Evolutionary conservation across 2,888 invertebrate species (phyloP).

Genomic region (Sphecodes monilicornis): DNA sequence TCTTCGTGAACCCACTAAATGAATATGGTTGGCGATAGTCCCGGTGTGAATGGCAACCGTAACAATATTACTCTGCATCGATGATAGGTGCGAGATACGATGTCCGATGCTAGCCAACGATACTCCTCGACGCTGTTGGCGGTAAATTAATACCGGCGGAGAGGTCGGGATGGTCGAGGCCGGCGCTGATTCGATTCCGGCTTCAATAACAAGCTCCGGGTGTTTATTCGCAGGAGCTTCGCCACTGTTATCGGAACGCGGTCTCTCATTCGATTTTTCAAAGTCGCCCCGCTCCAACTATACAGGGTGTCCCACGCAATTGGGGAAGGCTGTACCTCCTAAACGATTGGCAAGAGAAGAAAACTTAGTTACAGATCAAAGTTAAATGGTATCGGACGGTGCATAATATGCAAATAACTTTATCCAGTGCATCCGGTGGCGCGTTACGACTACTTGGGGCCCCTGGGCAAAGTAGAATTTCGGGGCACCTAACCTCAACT

Average conservation of each 20-base stretch:
- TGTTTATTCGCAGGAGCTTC: slow-evolving; percentile 41
- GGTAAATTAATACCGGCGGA: slow-evolving; percentile 4
- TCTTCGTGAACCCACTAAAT: neutral
- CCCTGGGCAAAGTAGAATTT: no score
- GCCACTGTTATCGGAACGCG: neutral
- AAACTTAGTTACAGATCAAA: no score
- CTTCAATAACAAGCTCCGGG: slow-evolving; percentile 21
- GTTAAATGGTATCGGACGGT: no score
- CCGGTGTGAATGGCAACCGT: neutral
- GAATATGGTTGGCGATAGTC: neutral
- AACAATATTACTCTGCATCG: slow-evolving; percentile 2
- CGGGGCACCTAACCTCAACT: no score
- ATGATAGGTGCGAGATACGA: slow-evolving; percentile 2
- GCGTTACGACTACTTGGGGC: no score
- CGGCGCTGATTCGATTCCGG: neutral
- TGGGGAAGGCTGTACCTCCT: no score
- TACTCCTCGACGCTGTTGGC: neutral
- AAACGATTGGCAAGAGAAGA: no score
- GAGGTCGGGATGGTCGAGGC: neutral
- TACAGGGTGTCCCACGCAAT: no score
- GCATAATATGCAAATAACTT: no score
- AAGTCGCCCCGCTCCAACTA: neutral
- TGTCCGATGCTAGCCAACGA: neutral
- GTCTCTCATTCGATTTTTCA: neutral
- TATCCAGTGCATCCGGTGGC: no score